Evolutionary conservation across 2,797 vertebrate species (phyloP).

Genomic region (Hydrocynus forskahlii): DNA sequence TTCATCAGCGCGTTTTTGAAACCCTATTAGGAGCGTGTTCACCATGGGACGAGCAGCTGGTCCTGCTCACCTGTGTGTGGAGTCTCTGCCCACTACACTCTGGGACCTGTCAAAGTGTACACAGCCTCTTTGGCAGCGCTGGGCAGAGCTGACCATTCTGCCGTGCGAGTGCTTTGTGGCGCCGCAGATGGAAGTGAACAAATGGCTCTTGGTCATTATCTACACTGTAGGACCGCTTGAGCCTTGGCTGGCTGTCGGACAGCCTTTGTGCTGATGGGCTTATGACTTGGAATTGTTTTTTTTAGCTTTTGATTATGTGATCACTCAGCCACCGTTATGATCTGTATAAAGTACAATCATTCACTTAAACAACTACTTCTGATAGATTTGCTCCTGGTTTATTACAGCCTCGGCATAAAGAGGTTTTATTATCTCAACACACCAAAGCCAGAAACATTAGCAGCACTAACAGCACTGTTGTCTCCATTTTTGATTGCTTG

Average conservation of each 20-base stretch:
- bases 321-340: background rate
- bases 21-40: background rate
- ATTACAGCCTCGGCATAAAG: background rate
- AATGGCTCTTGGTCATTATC: constrained; percentile 10
- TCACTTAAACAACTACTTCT: background rate
- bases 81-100: background rate
- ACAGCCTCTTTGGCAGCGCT: constrained; percentile 3
- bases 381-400: background rate
- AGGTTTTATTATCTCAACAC: background rate
- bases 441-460: background rate
- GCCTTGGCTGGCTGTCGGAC: constrained; percentile 5
- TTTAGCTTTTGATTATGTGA: background rate
- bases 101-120: background rate
- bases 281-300: background rate
- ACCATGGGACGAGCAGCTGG: background rate
- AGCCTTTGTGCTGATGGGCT: background rate
- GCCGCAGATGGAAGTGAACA: background rate
- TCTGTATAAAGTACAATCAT: constrained; percentile 8
- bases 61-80: background rate
- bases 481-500: background rate
- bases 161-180: background rate
- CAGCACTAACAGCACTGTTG: background rate
- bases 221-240: constrained; percentile 15
- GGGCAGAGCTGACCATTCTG: background rate
- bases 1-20: background rate